These are phyloP conservation scores for Sphaeridia pumilis DNA, from an alignment of 2,888 invertebrate genomes.

Conservation along the genomic window DNA sequence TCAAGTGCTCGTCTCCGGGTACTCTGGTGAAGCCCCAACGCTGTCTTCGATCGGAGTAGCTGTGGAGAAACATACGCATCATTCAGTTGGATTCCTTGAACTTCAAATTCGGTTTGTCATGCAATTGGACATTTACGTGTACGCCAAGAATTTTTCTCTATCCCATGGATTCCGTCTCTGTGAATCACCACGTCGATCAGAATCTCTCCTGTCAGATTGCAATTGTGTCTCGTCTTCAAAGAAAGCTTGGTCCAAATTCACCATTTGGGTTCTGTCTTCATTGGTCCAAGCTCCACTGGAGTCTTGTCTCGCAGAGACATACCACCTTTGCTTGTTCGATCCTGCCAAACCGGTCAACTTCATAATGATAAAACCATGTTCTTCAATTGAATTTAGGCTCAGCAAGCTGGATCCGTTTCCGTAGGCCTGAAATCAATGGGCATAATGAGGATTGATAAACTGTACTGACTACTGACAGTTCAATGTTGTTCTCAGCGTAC, in stretches of 20 bases:
- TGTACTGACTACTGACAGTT: too few relatives aligned
- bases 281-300: slow-evolving; percentile 67
- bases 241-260: slow-evolving; percentile 70
- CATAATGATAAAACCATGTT: slow-evolving; percentile 74
- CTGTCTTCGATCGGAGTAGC: slow-evolving; percentile 52
- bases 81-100: too few relatives aligned
- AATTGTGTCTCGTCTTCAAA: slow-evolving; percentile 47
- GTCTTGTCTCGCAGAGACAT: slow-evolving; percentile 53
- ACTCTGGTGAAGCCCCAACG: slow-evolving; percentile 77
- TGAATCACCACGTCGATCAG: too few relatives aligned
- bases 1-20: slow-evolving; percentile 59
- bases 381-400: slow-evolving; percentile 66
- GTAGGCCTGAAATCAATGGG: slow-evolving; percentile 51
- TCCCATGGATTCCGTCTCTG: too few relatives aligned
- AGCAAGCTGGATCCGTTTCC: slow-evolving; percentile 58
- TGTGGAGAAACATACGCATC: slow-evolving; percentile 35
- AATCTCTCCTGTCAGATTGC: too few relatives aligned
- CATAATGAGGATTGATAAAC: too few relatives aligned
- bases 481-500: slow-evolving; percentile 35
- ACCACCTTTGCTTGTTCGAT: slow-evolving; percentile 77
- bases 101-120: too few relatives aligned
- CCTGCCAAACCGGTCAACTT: slow-evolving; percentile 64
- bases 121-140: too few relatives aligned
- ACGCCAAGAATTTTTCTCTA: too few relatives aligned
- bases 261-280: slow-evolving; percentile 63